Evolutionary conservation across 2,113 vertebrate species (phyloP).

Genomic region (Callaeas wilsoni): DNA sequence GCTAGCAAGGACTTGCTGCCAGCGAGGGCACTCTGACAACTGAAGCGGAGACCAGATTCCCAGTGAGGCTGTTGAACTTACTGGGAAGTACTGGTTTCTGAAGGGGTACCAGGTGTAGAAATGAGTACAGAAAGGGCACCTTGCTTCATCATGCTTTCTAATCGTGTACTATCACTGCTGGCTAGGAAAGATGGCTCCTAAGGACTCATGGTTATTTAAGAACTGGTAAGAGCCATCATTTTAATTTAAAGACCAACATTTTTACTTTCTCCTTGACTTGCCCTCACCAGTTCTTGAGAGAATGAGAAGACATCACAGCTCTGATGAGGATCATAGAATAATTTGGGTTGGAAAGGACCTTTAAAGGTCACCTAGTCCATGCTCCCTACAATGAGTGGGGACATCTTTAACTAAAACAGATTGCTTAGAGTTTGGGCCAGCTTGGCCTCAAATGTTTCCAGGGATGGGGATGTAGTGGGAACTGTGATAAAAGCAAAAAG

Average conservation of each 20-base stretch:
- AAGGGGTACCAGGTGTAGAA: not conserved
- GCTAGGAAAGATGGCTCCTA: not conserved
- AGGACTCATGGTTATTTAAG: not conserved
- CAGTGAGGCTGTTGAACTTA: not conserved
- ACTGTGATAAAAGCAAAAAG: not conserved
- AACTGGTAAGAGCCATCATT: not conserved
- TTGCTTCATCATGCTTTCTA: not conserved
- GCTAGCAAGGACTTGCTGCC: not conserved
- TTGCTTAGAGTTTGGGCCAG: not conserved
- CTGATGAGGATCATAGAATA: not conserved
- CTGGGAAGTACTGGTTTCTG: not conserved
- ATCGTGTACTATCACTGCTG: accelerated
- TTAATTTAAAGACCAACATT: not conserved
- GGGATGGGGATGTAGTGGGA: not conserved
- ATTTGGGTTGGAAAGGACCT: not conserved
- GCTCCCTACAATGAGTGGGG: not conserved
- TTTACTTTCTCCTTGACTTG: not conserved
- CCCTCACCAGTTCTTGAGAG: not conserved
- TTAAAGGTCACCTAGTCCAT: not conserved
- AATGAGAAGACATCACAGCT: not conserved
- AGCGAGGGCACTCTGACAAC: not conserved
- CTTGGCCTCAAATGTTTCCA: not conserved
- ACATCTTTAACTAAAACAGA: not conserved
- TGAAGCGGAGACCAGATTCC: not conserved
- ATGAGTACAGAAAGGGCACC: not conserved